These are phyloP conservation scores for Tachina lurida DNA, from an alignment of 2,888 invertebrate genomes.

Conservation along the genomic window DNA sequence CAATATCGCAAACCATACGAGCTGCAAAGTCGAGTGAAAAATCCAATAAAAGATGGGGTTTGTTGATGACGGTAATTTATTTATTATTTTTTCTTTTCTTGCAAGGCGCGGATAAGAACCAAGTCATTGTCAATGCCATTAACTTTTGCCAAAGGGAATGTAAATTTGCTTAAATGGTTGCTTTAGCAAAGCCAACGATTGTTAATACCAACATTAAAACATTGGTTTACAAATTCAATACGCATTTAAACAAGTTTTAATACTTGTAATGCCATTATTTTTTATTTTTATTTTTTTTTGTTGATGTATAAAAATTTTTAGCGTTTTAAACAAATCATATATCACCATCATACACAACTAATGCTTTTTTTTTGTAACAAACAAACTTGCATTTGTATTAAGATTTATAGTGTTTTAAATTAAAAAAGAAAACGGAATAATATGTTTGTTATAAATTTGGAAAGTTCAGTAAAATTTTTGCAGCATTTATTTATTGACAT, in stretches of 20 bases:
- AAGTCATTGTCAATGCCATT: conserved; percentile 40
- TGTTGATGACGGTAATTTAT: not conserved
- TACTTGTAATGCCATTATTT: conserved; percentile 10
- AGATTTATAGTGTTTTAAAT: conserved; percentile 30
- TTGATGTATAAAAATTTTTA: not conserved
- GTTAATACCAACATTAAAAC: not conserved
- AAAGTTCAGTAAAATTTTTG: not conserved
- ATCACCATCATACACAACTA: not conserved
- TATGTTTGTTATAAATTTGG: conserved; percentile 1
- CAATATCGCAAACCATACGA: not conserved
- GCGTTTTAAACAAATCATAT: conserved; percentile 21
- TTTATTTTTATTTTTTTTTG: not conserved
- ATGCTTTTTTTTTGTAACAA: not conserved
- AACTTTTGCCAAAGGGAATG: conserved; percentile 46
- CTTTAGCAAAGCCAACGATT: not conserved
- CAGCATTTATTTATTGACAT: not conserved
- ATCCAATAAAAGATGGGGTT: not conserved
- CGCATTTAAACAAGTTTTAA: conserved; percentile 13
- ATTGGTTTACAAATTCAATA: not conserved
- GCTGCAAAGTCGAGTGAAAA: not conserved
- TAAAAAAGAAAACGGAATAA: conserved; percentile 4
- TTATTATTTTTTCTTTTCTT: not conserved
- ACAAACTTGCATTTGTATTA: conserved; percentile 3
- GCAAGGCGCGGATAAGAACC: not conserved
- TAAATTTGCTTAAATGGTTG: conserved; percentile 22